These are phyloP conservation scores for Zaprionus kolodkinae DNA, from an alignment of 1,140 invertebrate species.

Conservation along the genomic window DNA sequence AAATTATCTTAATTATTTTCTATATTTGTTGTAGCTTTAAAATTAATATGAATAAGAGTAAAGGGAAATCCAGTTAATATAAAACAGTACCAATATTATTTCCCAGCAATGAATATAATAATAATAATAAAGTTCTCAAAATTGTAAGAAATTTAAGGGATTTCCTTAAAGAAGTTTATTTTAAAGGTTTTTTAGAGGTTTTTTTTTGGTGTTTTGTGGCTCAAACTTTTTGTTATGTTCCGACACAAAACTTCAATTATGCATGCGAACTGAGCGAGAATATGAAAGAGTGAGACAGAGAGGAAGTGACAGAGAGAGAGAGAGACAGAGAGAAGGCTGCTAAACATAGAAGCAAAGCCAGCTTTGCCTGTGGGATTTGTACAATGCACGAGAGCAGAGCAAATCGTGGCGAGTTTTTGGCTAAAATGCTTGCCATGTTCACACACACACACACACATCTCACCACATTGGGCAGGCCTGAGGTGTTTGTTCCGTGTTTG, in stretches of 20 bases:
- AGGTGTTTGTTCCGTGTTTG: conserved; percentile 25
- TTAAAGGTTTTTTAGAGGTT: not conserved
- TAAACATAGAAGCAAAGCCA: not conserved
- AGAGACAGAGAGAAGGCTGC: not conserved
- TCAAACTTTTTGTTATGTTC: not conserved
- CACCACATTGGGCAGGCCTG: conserved; percentile 6
- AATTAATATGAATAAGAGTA: too few species aligned
- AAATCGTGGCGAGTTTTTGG: conserved; percentile 30
- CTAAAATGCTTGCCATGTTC: conserved; percentile 46
- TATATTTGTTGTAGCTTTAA: too few species aligned
- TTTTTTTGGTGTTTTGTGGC: not conserved
- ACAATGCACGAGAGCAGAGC: not conserved
- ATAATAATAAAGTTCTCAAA: not conserved
- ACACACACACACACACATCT: conserved; percentile 29
- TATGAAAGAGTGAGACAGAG: not conserved
- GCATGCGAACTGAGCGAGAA: conserved; percentile 23
- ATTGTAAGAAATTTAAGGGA: not conserved
- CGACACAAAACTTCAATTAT: conserved; percentile 51
- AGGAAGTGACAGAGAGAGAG: not conserved
- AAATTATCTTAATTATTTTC: too few species aligned
- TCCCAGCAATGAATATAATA: not conserved
- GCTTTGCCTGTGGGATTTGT: conserved; percentile 4
- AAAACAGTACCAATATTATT: too few species aligned
- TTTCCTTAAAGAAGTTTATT: not conserved
- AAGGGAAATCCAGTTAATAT: too few species aligned